Percentiles rank a stretch among this genome's conserved stretches.
Evolutionary conservation across 2,888 invertebrate genomes (phyloP).

Genomic region (Xylocampa areola): DNA sequence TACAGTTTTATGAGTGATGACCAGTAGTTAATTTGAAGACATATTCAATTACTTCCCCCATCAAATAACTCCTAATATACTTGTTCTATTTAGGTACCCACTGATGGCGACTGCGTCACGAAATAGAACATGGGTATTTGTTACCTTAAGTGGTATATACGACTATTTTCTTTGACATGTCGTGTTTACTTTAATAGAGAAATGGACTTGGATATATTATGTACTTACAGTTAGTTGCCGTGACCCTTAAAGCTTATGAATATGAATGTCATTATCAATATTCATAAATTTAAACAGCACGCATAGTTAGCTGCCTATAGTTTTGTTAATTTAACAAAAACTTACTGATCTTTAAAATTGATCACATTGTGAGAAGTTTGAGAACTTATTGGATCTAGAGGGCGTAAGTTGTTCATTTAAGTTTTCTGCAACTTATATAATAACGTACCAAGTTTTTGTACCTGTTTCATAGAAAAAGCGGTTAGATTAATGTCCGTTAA

Average conservation of each 20-base stretch:
- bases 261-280: slow-evolving; percentile 28
- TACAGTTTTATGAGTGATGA: slow-evolving; percentile 23
- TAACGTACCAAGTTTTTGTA: no score
- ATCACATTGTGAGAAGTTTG: no score
- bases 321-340: slow-evolving; percentile 4
- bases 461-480: background rate
- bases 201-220: slow-evolving; percentile 30
- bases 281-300: slow-evolving; percentile 13
- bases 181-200: slow-evolving; percentile 26
- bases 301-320: background rate
- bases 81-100: slow-evolving; percentile 26
- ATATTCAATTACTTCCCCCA: slow-evolving; percentile 51
- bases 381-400: no score
- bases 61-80: slow-evolving; percentile 42
- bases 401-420: no score
- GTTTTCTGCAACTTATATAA: no score
- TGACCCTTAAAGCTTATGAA: slow-evolving; percentile 29
- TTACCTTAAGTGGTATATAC: slow-evolving; percentile 32
- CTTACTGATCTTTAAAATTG: no score
- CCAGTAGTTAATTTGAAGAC: slow-evolving; percentile 18
- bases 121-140: slow-evolving; percentile 39
- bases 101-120: slow-evolving; percentile 20
- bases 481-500: slow-evolving; percentile 4
- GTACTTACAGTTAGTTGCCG: slow-evolving; percentile 10
- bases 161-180: slow-evolving; percentile 10